Evolutionary conservation across 2,113 vertebrate genomes (phyloP).

Genomic region (Embiotoca jacksoni): DNA sequence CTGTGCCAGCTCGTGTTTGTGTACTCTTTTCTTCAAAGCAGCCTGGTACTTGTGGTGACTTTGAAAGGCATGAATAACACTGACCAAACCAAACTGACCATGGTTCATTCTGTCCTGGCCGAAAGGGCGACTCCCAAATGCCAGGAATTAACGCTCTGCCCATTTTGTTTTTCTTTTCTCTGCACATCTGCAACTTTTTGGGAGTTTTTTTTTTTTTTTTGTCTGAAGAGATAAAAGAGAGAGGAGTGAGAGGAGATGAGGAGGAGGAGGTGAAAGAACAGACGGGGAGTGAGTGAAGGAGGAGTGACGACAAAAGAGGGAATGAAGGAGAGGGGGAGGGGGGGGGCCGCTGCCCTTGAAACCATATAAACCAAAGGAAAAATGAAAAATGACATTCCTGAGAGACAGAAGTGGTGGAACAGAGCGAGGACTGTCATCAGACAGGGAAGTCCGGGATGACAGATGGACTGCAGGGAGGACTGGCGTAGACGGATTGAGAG

Average conservation of each 20-base stretch:
- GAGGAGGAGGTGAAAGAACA: conserved; percentile 43
- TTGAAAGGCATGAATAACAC: conserved; percentile 74
- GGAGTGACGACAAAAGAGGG: background rate
- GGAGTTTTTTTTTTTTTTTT: conserved; percentile 25
- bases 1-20: conserved; percentile 70
- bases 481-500: conserved; percentile 48
- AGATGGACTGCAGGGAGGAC: conserved; percentile 51
- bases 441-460: conserved; percentile 51
- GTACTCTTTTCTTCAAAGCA: conserved; percentile 70
- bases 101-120: conserved; percentile 57
- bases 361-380: conserved; percentile 27
- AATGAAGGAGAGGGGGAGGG: conserved; percentile 1
- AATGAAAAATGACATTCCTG: conserved; percentile 51
- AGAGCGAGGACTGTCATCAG: conserved; percentile 51
- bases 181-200: conserved; percentile 42
- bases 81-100: conserved; percentile 76
- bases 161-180: conserved; percentile 52
- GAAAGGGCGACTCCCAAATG: conserved; percentile 72
- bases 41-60: conserved; percentile 70
- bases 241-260: conserved; percentile 18
- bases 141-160: conserved; percentile 70
- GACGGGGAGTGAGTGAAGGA: too few species aligned
- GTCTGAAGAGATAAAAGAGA: conserved; percentile 46
- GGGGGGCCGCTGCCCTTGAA: conserved; percentile 11
- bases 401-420: conserved; percentile 49